Evolutionary conservation across 2,888 invertebrate species (phyloP).

Genomic region (Drepana falcataria): DNA sequence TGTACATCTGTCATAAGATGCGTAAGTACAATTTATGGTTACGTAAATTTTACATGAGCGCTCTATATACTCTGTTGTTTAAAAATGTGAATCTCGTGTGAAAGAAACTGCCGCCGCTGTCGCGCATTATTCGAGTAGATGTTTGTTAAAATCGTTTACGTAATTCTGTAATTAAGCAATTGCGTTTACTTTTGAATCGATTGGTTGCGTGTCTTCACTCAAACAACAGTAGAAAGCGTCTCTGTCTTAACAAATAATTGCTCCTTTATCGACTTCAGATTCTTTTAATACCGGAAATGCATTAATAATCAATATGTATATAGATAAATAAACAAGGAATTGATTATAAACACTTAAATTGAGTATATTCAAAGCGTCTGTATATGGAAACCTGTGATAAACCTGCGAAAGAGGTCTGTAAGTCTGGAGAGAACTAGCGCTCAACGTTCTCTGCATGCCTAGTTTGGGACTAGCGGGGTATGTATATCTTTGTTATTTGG

Average conservation of each 20-base stretch:
- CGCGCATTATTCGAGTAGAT: too few species aligned
- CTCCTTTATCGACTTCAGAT: neutral
- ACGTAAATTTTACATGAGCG: slow-evolving; percentile 36
- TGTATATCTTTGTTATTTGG: too few species aligned
- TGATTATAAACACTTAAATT: too few species aligned
- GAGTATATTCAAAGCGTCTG: too few species aligned
- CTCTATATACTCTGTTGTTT: slow-evolving; percentile 47
- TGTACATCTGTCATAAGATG: slow-evolving; percentile 24
- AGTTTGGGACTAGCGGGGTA: too few species aligned
- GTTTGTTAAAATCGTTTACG: slow-evolving; percentile 19
- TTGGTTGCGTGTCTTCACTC: neutral
- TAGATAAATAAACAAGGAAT: too few species aligned
- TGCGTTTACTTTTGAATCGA: slow-evolving; percentile 8
- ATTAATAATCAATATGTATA: too few species aligned
- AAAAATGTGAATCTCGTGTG: slow-evolving; percentile 29
- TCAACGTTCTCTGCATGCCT: too few species aligned
- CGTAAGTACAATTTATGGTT: slow-evolving; percentile 26
- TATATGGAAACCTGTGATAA: too few species aligned
- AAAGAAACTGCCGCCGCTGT: slow-evolving; percentile 17
- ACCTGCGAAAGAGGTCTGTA: too few species aligned
- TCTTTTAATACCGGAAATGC: neutral
- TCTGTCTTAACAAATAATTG: neutral
- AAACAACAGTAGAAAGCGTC: neutral
- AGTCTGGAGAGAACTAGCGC: too few species aligned
- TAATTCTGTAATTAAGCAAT: slow-evolving; percentile 13